Conservation (phyloP, 2,888 invertebrate genomes). For the Macaria notata region DNA sequence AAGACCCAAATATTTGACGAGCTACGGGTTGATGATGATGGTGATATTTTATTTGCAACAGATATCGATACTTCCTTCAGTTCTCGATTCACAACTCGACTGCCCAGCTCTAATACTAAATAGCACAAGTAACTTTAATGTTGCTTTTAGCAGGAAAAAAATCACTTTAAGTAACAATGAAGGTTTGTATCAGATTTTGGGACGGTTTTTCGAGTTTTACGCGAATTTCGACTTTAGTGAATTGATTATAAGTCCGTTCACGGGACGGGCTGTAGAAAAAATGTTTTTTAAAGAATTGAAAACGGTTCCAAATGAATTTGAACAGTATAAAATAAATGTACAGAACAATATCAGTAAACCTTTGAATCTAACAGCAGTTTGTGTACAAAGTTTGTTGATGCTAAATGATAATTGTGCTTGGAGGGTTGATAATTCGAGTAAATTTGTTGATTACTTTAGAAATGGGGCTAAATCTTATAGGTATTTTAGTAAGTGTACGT, state of each 20-base stretch:
- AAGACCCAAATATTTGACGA: slow-evolving; percentile 8
- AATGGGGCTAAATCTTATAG: neutral
- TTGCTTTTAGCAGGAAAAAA: neutral
- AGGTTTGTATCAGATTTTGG: slow-evolving; percentile 38
- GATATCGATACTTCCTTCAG: slow-evolving; percentile 18
- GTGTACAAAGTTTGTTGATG: slow-evolving; percentile 7
- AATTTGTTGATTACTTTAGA: neutral
- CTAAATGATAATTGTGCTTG: neutral
- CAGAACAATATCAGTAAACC: neutral
- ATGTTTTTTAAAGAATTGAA: slow-evolving; percentile 9
- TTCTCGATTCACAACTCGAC: slow-evolving; percentile 14
- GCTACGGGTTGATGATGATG: slow-evolving; percentile 24
- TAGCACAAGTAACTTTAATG: neutral
- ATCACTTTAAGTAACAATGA: slow-evolving; percentile 15
- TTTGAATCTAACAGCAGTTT: slow-evolving; percentile 2
- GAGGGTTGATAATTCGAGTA: neutral
- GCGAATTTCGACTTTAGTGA: slow-evolving; percentile 32
- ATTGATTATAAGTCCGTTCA: slow-evolving; percentile 16
- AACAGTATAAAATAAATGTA: slow-evolving; percentile 7
- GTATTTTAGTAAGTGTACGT: neutral
- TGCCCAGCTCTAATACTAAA: neutral
- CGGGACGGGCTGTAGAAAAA: slow-evolving; percentile 11
- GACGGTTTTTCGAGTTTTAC: slow-evolving; percentile 50
- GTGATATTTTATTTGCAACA: slow-evolving; percentile 40
- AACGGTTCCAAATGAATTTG: slow-evolving; percentile 6